Conservation (phyloP, 2,797 vertebrate genomes). For the Pitangus sulphuratus region DNA sequence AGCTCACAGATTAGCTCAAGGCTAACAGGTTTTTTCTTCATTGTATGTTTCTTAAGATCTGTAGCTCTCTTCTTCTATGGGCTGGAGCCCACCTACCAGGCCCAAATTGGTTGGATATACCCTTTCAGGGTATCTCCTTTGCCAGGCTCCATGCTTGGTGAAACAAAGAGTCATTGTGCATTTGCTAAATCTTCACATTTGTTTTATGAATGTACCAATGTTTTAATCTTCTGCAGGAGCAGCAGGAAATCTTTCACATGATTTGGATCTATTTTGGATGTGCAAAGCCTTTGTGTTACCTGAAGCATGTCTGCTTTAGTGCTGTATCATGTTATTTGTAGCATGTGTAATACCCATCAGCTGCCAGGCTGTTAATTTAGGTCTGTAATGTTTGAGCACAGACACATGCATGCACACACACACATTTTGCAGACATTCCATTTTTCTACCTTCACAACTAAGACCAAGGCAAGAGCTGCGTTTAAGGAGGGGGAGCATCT, state of each 20-base stretch:
- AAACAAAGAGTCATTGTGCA: slow-evolving; percentile 49
- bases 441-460: neutral
- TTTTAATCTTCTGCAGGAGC: slow-evolving; percentile 50
- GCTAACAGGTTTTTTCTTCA: slow-evolving; percentile 32
- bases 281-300: slow-evolving; percentile 30
- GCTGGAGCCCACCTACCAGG: slow-evolving; percentile 41
- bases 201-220: slow-evolving; percentile 12
- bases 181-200: slow-evolving; percentile 55
- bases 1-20: slow-evolving; percentile 11
- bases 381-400: neutral
- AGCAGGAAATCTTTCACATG: slow-evolving; percentile 52
- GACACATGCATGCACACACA: neutral
- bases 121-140: neutral
- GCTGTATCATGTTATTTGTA: slow-evolving; percentile 25
- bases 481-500: neutral
- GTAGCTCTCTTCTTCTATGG: neutral
- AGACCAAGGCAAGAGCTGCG: neutral
- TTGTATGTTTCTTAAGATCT: slow-evolving; percentile 10
- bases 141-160: neutral
- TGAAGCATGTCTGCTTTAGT: slow-evolving; percentile 34
- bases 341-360: slow-evolving; percentile 11
- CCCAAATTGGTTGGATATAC: neutral
- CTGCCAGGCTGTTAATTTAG: slow-evolving; percentile 35
- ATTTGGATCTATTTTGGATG: slow-evolving; percentile 18
- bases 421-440: neutral